phyloP scores from a whole-genome alignment of 2,888 invertebrate species.

The Metellina segmentata region DNA sequence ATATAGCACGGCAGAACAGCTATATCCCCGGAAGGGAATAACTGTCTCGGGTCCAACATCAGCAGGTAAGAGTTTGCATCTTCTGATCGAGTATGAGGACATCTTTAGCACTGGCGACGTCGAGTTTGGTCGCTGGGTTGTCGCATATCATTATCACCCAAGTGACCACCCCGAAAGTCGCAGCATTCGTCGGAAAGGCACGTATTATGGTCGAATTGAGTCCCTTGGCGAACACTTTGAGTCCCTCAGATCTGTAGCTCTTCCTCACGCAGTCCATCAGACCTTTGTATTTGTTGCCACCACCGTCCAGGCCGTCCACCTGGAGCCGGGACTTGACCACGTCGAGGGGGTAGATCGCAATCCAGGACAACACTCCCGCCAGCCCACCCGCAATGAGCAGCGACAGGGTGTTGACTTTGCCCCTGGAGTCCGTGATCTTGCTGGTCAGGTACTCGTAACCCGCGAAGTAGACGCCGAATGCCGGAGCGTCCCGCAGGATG shows the following conservation, averaged over 20 bases:
- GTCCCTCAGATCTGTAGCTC: slow-evolving; percentile 87
- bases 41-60: background rate
- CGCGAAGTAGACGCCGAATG: slow-evolving; percentile 91
- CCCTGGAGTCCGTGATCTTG: slow-evolving; percentile 79
- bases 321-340: slow-evolving; percentile 94
- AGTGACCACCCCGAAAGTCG: slow-evolving; percentile 92
- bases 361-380: slow-evolving; percentile 93
- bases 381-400: slow-evolving; percentile 91
- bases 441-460: slow-evolving; percentile 86
- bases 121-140: slow-evolving; percentile 22
- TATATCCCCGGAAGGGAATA: background rate
- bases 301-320: slow-evolving; percentile 81
- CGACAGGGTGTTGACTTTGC: slow-evolving; percentile 83
- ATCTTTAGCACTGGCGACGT: slow-evolving; percentile 33
- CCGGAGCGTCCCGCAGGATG: slow-evolving; percentile 89
- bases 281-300: slow-evolving; percentile 84
- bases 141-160: slow-evolving; percentile 82
- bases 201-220: slow-evolving; percentile 89
- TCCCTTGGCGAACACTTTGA: slow-evolving; percentile 87
- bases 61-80: slow-evolving; percentile 53
- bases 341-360: slow-evolving; percentile 92
- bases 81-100: slow-evolving; percentile 63
- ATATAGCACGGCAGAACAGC: background rate
- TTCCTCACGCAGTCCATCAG: slow-evolving; percentile 88
- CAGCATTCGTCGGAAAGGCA: slow-evolving; percentile 96